These are phyloP conservation scores for Argyresthia goedartella DNA, from an alignment of 2,888 invertebrate genomes.

Conservation along the genomic window DNA sequence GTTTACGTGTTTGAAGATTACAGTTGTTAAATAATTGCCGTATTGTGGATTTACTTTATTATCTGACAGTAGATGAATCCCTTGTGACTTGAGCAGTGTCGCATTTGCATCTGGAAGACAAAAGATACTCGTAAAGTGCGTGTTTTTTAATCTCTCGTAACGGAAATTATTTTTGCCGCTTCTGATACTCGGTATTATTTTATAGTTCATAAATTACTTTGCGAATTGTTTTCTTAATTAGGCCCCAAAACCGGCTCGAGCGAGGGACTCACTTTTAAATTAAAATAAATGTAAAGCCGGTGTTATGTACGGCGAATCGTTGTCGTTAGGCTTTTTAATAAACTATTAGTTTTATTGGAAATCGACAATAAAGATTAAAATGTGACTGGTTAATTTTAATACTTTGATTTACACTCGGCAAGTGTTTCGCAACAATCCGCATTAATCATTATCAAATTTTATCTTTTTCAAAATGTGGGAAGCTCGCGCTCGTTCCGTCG, in stretches of 20 bases:
- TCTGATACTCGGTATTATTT: constrained; percentile 41
- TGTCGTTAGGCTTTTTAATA: constrained; percentile 14
- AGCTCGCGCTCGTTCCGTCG: too few relatives aligned
- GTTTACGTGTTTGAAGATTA: not conserved
- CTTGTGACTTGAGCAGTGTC: too few relatives aligned
- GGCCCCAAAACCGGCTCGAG: constrained; percentile 32
- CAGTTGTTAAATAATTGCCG: too few relatives aligned
- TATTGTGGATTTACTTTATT: too few relatives aligned
- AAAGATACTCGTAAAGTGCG: not conserved
- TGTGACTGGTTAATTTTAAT: not conserved
- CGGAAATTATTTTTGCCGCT: constrained; percentile 29
- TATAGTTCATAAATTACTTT: constrained; percentile 52
- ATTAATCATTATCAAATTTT: too few relatives aligned
- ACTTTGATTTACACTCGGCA: not conserved
- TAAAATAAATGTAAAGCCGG: constrained; percentile 19
- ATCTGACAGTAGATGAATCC: too few relatives aligned
- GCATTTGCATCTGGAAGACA: too few relatives aligned
- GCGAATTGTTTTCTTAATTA: constrained; percentile 66
- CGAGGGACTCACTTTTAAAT: constrained; percentile 2
- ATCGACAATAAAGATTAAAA: constrained; percentile 1
- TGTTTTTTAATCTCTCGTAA: not conserved
- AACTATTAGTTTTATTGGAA: constrained; percentile 12
- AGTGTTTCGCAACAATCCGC: too few relatives aligned
- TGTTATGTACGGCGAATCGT: not conserved
- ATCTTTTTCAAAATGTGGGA: too few relatives aligned